Base-by-base conservation (phyloP, 1,140 invertebrate genomes). In the Drosophila pandora region DNA sequence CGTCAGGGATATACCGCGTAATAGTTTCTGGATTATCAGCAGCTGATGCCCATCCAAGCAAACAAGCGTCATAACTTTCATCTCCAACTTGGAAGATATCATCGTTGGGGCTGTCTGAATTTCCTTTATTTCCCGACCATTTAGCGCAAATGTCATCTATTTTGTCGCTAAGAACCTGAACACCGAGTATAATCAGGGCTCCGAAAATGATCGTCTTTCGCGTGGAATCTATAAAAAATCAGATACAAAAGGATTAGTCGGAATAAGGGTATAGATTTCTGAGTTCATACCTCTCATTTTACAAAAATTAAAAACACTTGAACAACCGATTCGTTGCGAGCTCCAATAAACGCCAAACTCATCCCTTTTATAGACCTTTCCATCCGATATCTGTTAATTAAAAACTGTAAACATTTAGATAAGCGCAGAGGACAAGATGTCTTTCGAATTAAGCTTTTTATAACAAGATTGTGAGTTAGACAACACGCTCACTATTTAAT, bases 91-190 rank as follows among this genome's bases (percentile, higher is more conserved):
- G 3, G 6, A 52, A 34, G 2, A 52, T 21, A 2, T 30, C 49
- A 10, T 7, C 10, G 3, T n/a, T n/a, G n/a, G n/a, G n/a, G 5
- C 1, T 10, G 39, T 6, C 39, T 13, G 5, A 13, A 21, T 43
- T 17, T 43, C 9, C 50, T 12, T 7, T 5, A 4, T 34, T 53
- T 12, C 5, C 4, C 8, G 28, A 53, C 50, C 50, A 53, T 13
- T 34, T 34, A 10, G 28, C 13, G 13, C 50, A 53, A 53, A 53
- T 53, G 13, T 52, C 28, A 10, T 52, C 28, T 13, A 52, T 17
- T 17, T 10, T 52, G 9, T 17, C 28, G 1, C 49, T 28, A 13
- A 41, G 12, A 4, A 1, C 22, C 25, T 9, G 48, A 17, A 7
- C 3, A n/a, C 8, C 5, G 2, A 5, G 2, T 2, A 53, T 10